Conservation (phyloP, 2,888 invertebrate genomes). For the Quadroppia sp. region DNA sequence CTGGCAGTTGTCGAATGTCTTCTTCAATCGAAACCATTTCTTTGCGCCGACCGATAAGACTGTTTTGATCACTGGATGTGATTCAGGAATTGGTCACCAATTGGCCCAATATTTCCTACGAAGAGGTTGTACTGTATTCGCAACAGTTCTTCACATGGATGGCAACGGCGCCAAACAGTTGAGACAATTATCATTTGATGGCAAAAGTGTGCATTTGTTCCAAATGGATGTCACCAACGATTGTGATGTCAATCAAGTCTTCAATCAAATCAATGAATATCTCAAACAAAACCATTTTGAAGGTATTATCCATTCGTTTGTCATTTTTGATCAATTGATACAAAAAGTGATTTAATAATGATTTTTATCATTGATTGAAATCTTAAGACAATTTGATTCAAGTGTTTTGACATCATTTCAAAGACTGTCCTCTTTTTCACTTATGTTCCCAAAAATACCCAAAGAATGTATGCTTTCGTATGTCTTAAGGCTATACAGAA, state of each 20-base stretch:
- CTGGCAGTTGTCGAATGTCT: slow-evolving; percentile 28
- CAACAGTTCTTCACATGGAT: slow-evolving; percentile 64
- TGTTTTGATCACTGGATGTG: slow-evolving; percentile 79
- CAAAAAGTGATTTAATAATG: no score
- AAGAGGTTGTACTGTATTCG: slow-evolving; percentile 70
- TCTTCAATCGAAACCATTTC: slow-evolving; percentile 24
- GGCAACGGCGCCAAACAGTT: slow-evolving; percentile 59
- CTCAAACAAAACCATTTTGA: slow-evolving; percentile 6
- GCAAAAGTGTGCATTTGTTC: slow-evolving; percentile 60
- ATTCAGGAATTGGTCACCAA: slow-evolving; percentile 75
- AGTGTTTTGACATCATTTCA: no score
- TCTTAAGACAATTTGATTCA: no score
- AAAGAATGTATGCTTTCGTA: no score
- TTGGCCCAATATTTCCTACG: slow-evolving; percentile 68
- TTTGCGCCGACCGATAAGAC: slow-evolving; percentile 54
- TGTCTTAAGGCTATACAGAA: no score
- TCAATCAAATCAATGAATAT: slow-evolving; percentile 19
- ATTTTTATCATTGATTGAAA: no score
- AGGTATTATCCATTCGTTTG: no score
- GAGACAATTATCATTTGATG: not conserved
- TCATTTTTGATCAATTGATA: no score
- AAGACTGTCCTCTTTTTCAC: no score
- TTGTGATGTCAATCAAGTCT: slow-evolving; percentile 48
- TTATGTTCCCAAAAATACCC: no score
- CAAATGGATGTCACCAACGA: slow-evolving; percentile 66